Percentiles rank a stretch among this genome's conserved stretches.
Evolutionary conservation across 2,113 vertebrate genomes (phyloP).

Genomic region (Bostrychus sinensis): DNA sequence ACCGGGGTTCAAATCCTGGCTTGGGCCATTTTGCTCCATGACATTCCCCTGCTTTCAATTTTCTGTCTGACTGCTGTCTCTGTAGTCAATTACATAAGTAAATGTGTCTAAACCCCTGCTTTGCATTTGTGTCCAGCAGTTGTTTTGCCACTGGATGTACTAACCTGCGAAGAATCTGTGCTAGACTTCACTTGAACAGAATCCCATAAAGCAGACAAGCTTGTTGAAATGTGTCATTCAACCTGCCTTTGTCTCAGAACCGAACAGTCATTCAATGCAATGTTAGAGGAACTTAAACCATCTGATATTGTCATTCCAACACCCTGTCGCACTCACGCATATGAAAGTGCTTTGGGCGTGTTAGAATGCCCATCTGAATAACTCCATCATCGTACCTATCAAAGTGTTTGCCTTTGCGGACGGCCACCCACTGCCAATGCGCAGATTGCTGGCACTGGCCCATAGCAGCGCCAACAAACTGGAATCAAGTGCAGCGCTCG

Average conservation of each 20-base stretch:
- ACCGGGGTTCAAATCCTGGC: no score
- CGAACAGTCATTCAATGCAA: neutral
- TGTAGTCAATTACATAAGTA: no score
- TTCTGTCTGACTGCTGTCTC: no score
- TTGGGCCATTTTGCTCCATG: no score
- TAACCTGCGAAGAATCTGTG: neutral
- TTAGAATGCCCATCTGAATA: slow-evolving; percentile 58
- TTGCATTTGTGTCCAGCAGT: neutral
- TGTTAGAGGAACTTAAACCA: neutral
- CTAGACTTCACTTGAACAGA: neutral
- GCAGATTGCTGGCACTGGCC: slow-evolving; percentile 67
- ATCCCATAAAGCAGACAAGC: neutral
- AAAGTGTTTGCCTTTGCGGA: slow-evolving; percentile 44
- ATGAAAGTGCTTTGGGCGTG: slow-evolving; percentile 47
- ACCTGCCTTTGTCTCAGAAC: neutral
- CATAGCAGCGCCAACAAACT: slow-evolving; percentile 62
- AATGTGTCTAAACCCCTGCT: no score
- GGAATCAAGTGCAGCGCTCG: slow-evolving; percentile 70
- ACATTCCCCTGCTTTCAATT: no score
- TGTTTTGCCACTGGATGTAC: neutral
- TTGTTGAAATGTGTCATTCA: neutral
- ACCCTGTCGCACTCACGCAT: slow-evolving; percentile 44
- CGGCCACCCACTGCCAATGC: slow-evolving; percentile 63
- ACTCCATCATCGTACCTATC: slow-evolving; percentile 64
- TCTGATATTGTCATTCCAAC: slow-evolving; percentile 31